Base-by-base conservation (phyloP, 2,797 vertebrate genomes). In the Molossus alvarezi region DNA sequence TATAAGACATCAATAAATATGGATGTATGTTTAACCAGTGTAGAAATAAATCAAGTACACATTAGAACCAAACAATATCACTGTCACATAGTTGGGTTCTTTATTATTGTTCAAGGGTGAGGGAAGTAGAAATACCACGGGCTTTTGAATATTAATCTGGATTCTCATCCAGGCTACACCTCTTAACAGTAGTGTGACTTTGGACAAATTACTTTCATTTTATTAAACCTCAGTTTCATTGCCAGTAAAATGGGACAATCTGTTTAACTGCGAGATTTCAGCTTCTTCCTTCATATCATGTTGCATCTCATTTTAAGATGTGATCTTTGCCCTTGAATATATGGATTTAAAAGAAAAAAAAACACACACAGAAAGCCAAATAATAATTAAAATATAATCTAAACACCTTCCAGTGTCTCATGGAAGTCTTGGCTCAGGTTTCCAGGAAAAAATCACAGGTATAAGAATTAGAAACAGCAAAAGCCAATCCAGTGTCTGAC, bases 381-480 rank as follows among this genome's bases (percentile, higher is more conserved):
- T 86, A 94, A 60, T 86, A 82, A 95, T 60, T 73, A 95, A 95
- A 96, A 83, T 79, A 83, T 4, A 96, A 53, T 72, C 33, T 76
- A 79, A 95, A 89, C 6, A 82, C 8, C 21, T 92, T 51, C 6
- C 13, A 55, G 6, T 71, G 91, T 62, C 33, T 71, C n/a, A 69
- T 25, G 15, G 37, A 91, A 76, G 48, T 60, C 25, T 84, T 80
- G 37, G 4, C 33, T 29, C 7, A 60, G 12, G 41, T 62, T 79
- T 76, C 37, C 41, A 88, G 51, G 33, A 95, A 94, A 91, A 79
- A 7, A 90, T 55, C 71, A 91, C 2, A 75, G 25, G 4, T 18
- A 14, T n/a, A 89, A 88, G 33, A 95, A 62, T 75, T 65, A 76
- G n/a, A 84, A 88, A 81, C 14, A 80, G 41, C 20, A 75, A 51